phyloP scores from a whole-genome alignment of 2,797 vertebrate genomes.

The Smutsia gigantea region DNA sequence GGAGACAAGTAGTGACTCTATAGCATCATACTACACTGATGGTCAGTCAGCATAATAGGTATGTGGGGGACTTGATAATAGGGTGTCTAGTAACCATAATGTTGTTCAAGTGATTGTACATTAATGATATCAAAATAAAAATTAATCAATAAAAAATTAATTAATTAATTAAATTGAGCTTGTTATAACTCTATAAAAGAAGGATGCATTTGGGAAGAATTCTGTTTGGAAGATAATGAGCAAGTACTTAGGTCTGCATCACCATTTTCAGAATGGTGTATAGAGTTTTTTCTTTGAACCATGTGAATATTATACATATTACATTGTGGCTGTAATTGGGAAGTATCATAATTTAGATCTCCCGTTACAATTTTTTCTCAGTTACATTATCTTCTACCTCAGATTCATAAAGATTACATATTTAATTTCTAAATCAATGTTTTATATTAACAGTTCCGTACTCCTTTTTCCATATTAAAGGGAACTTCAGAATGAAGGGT shows the following conservation, averaged over 20 bases:
- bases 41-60: too few relatives aligned
- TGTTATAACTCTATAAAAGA: slow-evolving; percentile 48
- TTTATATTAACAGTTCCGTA: not conserved
- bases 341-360: not conserved
- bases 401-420: slow-evolving; percentile 30
- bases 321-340: not conserved
- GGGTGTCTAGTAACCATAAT: too few relatives aligned
- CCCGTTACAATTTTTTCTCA: not conserved
- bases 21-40: too few relatives aligned
- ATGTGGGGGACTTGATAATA: too few relatives aligned
- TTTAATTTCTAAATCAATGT: not conserved
- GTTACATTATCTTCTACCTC: not conserved
- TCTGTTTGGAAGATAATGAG: slow-evolving; percentile 53
- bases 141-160: too few relatives aligned
- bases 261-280: not conserved
- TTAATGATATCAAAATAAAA: too few relatives aligned
- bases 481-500: not conserved
- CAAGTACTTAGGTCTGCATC: not conserved
- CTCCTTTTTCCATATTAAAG: not conserved
- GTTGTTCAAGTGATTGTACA: too few relatives aligned
- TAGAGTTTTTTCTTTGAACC: not conserved
- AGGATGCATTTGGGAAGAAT: slow-evolving; percentile 40
- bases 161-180: not conserved
- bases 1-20: too few relatives aligned
- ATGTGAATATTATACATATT: not conserved